Conservation (phyloP, 2,888 invertebrate genomes). For the Megastigmus dorsalis region DNA sequence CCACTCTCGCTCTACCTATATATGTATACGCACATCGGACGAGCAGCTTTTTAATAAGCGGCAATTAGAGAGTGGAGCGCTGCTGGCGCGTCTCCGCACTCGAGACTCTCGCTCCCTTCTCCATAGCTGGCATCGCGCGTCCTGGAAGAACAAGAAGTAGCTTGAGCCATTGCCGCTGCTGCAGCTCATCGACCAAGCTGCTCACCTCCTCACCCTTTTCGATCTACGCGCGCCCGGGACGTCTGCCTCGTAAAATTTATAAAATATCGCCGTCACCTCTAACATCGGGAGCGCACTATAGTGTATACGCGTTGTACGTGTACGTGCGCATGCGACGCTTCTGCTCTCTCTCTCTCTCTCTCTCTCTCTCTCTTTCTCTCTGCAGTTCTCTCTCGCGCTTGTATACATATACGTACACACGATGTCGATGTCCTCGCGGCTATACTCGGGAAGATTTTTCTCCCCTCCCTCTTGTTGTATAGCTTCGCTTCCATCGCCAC, state of each 20-base stretch:
- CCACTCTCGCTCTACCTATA: too few species aligned
- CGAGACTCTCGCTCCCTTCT: background rate
- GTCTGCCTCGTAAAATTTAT: constrained; percentile 66
- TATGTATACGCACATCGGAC: too few species aligned
- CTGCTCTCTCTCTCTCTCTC: too few species aligned
- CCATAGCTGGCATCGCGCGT: too few species aligned
- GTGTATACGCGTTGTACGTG: too few species aligned
- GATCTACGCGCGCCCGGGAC: constrained; percentile 43
- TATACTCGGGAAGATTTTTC: too few species aligned
- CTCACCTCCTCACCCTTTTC: background rate
- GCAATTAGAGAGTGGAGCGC: constrained; percentile 64
- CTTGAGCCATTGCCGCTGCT: constrained; percentile 12
- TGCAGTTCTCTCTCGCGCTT: too few species aligned
- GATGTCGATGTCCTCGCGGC: constrained; percentile 16
- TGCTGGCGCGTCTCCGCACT: too few species aligned
- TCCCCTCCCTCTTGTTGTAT: background rate
- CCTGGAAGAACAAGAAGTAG: too few species aligned
- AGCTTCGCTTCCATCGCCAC: background rate
- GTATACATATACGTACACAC: too few species aligned
- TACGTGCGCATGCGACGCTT: background rate
- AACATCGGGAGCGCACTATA: constrained; percentile 27
- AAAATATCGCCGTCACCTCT: constrained; percentile 63
- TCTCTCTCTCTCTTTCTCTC: too few species aligned
- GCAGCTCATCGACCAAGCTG: constrained; percentile 28
- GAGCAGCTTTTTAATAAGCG: constrained; percentile 71